These are phyloP conservation scores for Anas platyrhynchos DNA, from an alignment of 2,113 vertebrate species.

Conservation along the genomic window DNA sequence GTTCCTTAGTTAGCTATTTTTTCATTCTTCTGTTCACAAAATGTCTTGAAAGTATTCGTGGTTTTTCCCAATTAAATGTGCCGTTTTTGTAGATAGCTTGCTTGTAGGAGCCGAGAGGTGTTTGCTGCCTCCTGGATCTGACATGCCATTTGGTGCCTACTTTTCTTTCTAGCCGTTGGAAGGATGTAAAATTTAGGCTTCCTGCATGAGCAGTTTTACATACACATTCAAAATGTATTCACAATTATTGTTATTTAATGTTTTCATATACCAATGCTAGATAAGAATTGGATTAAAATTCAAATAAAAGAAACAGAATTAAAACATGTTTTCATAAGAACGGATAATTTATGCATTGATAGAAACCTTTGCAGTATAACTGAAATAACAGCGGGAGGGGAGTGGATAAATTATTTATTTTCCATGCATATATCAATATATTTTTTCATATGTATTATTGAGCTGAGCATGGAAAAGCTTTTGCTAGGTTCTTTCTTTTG, in stretches of 20 bases:
- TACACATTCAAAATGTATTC: neutral
- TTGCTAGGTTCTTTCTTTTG: neutral
- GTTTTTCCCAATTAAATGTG: neutral
- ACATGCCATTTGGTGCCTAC: accelerated
- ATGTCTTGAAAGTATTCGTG: neutral
- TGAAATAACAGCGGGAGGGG: neutral
- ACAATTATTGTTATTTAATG: neutral
- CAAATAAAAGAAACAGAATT: neutral
- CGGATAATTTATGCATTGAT: neutral
- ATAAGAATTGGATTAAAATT: neutral
- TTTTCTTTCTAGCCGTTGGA: neutral
- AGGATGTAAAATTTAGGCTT: neutral
- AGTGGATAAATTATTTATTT: neutral
- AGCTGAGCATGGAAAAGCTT: neutral
- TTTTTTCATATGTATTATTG: neutral
- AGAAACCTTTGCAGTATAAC: neutral
- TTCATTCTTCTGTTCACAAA: neutral
- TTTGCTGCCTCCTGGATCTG: neutral
- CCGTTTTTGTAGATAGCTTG: neutral
- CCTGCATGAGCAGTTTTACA: neutral
- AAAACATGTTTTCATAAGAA: neutral
- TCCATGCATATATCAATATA: neutral
- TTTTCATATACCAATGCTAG: neutral
- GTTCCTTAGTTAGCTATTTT: neutral
- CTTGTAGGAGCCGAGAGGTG: neutral